These are phyloP conservation scores for Lagria hirta DNA, from an alignment of 2,888 invertebrate species.

Conservation along the genomic window DNA sequence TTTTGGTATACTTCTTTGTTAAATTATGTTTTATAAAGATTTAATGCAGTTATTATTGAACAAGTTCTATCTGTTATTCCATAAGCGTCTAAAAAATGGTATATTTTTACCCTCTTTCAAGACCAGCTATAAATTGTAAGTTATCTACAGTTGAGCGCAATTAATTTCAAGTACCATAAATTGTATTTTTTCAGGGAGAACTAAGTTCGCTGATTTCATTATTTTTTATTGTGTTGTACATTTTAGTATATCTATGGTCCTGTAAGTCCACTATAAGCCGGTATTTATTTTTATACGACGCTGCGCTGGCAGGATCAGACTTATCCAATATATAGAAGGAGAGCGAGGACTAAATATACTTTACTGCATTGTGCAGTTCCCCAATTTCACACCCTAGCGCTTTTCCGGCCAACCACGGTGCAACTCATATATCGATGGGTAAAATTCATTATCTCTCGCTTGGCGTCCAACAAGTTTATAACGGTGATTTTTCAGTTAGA, in stretches of 20 bases:
- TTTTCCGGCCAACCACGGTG: conserved; percentile 44
- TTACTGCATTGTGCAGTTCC: conserved; percentile 49
- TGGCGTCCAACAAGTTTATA: too few relatives aligned
- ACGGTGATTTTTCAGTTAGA: too few relatives aligned
- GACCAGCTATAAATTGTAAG: too few relatives aligned
- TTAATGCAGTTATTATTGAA: too few relatives aligned
- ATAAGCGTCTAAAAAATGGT: too few relatives aligned
- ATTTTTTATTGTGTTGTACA: conserved; percentile 45
- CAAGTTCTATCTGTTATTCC: too few relatives aligned
- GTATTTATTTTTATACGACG: conserved; percentile 50
- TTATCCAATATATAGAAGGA: conserved; percentile 41
- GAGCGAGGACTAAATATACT: conserved; percentile 37
- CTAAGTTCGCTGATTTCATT: conserved; percentile 44
- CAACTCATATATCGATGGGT: conserved; percentile 51
- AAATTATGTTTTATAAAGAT: too few relatives aligned
- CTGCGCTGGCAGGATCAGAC: conserved; percentile 44
- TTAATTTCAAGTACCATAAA: too few relatives aligned
- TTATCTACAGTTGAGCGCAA: too few relatives aligned
- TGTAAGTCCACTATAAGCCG: conserved; percentile 45
- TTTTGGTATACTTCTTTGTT: too few relatives aligned
- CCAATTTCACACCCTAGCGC: conserved; percentile 52
- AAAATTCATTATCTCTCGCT: conserved; percentile 49
- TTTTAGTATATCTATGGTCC: conserved; percentile 40
- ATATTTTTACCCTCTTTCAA: too few relatives aligned
- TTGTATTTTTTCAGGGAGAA: too few relatives aligned